A percentile compares a stretch with the other conserved stretches of the same genome.
Evolutionary conservation across 2,113 vertebrate species (phyloP).

Genomic region (Mobula hypostoma): DNA sequence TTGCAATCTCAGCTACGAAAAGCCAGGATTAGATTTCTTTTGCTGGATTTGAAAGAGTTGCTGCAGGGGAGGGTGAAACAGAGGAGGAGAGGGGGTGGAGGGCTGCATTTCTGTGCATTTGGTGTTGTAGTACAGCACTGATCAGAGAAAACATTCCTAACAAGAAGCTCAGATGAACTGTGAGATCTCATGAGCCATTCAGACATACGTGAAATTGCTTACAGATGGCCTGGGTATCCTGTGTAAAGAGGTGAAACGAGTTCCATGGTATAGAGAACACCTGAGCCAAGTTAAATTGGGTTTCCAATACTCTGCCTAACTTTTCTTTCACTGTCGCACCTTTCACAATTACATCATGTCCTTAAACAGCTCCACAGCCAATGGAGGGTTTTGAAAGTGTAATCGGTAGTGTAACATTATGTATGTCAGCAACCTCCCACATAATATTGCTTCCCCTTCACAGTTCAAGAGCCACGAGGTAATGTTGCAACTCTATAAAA

Average conservation of each 20-base stretch:
- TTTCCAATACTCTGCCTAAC: neutral
- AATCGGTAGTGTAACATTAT: neutral
- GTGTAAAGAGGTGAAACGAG: neutral
- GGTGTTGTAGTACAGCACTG: neutral
- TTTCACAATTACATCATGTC: neutral
- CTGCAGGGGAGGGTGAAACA: neutral
- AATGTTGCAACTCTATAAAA: too few relatives aligned
- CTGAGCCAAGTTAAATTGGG: neutral
- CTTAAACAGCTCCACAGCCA: neutral
- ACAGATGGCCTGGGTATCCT: neutral
- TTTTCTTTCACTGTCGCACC: neutral
- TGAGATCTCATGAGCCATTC: neutral
- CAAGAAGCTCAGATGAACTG: neutral
- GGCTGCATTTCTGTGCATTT: neutral
- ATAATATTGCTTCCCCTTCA: neutral
- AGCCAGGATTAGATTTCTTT: neutral
- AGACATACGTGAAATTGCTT: neutral
- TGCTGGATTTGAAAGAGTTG: neutral
- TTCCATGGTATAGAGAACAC: neutral
- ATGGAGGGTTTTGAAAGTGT: neutral
- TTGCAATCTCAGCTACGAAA: neutral
- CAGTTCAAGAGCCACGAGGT: too few relatives aligned
- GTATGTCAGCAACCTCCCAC: neutral
- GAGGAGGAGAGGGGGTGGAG: neutral
- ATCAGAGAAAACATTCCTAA: conserved; percentile 8